Evolutionary conservation across 23 tunicate genomes (phyloP).

Genomic region (Ciona savignyi): DNA sequence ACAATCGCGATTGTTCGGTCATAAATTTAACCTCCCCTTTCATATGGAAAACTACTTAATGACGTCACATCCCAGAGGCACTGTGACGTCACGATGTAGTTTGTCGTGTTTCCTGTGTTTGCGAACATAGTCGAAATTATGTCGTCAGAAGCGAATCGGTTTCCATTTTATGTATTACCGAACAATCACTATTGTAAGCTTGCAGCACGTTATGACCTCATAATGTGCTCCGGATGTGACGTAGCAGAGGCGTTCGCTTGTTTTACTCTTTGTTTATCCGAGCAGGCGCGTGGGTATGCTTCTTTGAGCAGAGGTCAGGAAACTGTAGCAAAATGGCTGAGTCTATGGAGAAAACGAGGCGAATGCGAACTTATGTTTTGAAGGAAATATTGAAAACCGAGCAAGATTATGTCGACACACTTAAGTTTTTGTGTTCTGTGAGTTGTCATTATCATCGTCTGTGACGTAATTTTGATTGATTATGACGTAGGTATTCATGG

Average conservation of each 20-base stretch:
- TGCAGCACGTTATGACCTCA: not conserved
- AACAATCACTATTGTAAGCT: not conserved
- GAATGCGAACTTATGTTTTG: conserved; percentile 83
- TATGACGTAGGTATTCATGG: conserved; percentile 69
- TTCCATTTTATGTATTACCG: no score
- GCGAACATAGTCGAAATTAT: no score
- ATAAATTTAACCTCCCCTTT: no score
- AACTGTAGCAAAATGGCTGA: conserved; percentile 43
- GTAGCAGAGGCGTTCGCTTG: not conserved
- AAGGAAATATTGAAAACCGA: conserved; percentile 89
- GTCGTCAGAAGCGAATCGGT: no score
- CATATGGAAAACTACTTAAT: no score
- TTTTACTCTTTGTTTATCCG: not conserved
- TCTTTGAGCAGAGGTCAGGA: not conserved
- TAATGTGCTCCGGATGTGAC: conserved; percentile 3
- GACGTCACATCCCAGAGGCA: no score
- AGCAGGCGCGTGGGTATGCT: not conserved
- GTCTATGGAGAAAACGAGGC: conserved; percentile 66
- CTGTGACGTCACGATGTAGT: no score
- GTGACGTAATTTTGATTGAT: not conserved
- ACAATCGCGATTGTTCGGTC: no score
- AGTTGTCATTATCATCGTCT: conserved; percentile 5
- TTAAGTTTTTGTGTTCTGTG: conserved; percentile 58
- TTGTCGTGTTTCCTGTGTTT: no score
- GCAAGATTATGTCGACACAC: conserved; percentile 74